phyloP scores from a whole-genome alignment of 2,888 invertebrate species.

The Tortricodes alternella region DNA sequence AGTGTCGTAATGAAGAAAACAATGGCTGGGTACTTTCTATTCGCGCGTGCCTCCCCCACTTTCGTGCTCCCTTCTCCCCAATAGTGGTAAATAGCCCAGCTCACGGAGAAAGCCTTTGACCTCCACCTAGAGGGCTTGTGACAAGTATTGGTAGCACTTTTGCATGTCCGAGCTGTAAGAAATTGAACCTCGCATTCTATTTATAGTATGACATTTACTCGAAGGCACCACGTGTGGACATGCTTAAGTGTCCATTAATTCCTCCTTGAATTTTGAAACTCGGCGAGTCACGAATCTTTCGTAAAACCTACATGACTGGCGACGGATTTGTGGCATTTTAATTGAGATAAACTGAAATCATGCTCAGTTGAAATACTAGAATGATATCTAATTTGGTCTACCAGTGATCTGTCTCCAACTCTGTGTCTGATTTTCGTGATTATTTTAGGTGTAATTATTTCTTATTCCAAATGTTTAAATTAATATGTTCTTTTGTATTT shows the following conservation, averaged over 20 bases:
- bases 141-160: constrained; percentile 58
- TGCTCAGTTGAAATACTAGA: neutral
- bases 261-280: constrained; percentile 29
- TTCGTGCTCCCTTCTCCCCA: constrained; percentile 41
- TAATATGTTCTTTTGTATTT: too few species aligned
- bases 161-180: constrained; percentile 42
- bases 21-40: constrained; percentile 74
- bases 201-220: constrained; percentile 29
- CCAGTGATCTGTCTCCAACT: too few species aligned
- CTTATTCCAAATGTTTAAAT: too few species aligned
- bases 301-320: constrained; percentile 22
- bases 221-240: constrained; percentile 24
- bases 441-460: too few species aligned
- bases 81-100: constrained; percentile 35
- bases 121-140: constrained; percentile 63
- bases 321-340: constrained; percentile 22
- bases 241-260: constrained; percentile 30
- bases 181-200: constrained; percentile 24
- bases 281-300: constrained; percentile 28
- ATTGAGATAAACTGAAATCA: neutral
- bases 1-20: constrained; percentile 76
- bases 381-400: too few species aligned
- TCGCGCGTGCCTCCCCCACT: constrained; percentile 54
- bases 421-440: too few species aligned
- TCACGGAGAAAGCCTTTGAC: constrained; percentile 78